Conservation (phyloP, 1,140 invertebrate genomes). For the Helicoverpa armigera region DNA sequence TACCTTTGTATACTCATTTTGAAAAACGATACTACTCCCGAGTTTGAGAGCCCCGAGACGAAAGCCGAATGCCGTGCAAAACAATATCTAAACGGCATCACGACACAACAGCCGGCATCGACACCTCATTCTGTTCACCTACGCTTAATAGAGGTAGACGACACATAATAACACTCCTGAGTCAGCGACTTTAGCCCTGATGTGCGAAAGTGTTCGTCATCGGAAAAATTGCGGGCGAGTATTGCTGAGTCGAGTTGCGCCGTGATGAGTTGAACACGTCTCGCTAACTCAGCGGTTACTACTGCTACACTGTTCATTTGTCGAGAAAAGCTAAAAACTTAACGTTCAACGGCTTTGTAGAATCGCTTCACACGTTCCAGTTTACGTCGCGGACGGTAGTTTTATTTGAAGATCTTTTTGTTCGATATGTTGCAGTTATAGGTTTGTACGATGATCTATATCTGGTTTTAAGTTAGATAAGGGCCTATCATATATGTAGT, state of each 20-base stretch:
- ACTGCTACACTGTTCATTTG: slow-evolving; percentile 42
- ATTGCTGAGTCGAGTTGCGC: slow-evolving; percentile 49
- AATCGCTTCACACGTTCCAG: slow-evolving; percentile 43
- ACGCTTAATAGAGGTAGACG: slow-evolving; percentile 39
- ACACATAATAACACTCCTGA: slow-evolving; percentile 54
- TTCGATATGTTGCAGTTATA: background rate
- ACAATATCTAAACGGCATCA: background rate
- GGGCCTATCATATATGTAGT: too few species aligned
- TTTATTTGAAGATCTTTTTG: slow-evolving; percentile 9
- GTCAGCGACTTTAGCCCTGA: slow-evolving; percentile 48
- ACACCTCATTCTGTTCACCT: background rate
- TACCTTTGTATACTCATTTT: too few species aligned
- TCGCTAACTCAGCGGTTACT: slow-evolving; percentile 47
- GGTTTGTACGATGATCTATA: too few species aligned
- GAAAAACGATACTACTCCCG: too few species aligned
- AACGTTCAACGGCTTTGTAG: slow-evolving; percentile 40
- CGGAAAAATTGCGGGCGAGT: slow-evolving; percentile 57
- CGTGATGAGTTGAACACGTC: slow-evolving; percentile 55
- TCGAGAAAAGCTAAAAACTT: slow-evolving; percentile 43
- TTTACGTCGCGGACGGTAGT: background rate
- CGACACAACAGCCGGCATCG: background rate
- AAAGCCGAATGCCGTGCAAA: background rate
- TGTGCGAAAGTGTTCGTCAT: slow-evolving; percentile 59
- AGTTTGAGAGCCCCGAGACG: too few species aligned
- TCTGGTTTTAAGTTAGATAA: slow-evolving; percentile 10